Percentiles rank a stretch among this genome's conserved stretches.
Evolutionary conservation across 2,113 vertebrate genomes (phyloP).

Genomic region (Meriones unguiculatus): DNA sequence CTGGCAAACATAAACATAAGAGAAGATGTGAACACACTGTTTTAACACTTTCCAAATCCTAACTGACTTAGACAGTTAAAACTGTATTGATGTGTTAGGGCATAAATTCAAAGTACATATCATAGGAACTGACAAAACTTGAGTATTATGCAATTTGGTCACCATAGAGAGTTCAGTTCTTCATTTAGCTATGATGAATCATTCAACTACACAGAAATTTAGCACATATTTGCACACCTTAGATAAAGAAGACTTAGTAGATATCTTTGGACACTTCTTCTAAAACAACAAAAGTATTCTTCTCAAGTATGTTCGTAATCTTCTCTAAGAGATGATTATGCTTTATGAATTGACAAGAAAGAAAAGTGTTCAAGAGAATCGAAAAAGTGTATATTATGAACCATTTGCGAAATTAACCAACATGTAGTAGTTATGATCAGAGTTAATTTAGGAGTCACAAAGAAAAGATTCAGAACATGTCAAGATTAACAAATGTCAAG

Average conservation of each 20-base stretch:
- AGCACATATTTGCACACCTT: neutral
- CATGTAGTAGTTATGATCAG: neutral
- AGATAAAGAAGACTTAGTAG: neutral
- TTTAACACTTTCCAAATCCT: neutral
- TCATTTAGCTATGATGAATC: neutral
- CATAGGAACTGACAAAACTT: neutral
- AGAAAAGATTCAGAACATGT: neutral
- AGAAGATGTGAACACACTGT: neutral
- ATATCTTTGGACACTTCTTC: neutral
- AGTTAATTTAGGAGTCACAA: neutral
- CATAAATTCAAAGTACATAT: no score
- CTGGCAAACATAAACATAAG: neutral
- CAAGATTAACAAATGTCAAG: neutral
- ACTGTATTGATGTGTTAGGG: neutral
- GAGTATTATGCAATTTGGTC: neutral
- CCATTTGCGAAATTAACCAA: neutral
- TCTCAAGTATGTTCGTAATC: neutral
- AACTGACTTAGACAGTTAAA: neutral
- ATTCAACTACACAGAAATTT: neutral
- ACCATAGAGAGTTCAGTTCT: neutral
- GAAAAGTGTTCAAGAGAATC: neutral
- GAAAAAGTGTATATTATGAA: neutral
- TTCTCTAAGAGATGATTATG: neutral
- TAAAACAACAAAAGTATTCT: neutral
- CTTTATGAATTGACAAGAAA: neutral